Evolutionary conservation across 2,797 vertebrate species (phyloP), one percentile per base, ranked within the genome.

Genomic region (Sebastes aleutianus): DNA sequence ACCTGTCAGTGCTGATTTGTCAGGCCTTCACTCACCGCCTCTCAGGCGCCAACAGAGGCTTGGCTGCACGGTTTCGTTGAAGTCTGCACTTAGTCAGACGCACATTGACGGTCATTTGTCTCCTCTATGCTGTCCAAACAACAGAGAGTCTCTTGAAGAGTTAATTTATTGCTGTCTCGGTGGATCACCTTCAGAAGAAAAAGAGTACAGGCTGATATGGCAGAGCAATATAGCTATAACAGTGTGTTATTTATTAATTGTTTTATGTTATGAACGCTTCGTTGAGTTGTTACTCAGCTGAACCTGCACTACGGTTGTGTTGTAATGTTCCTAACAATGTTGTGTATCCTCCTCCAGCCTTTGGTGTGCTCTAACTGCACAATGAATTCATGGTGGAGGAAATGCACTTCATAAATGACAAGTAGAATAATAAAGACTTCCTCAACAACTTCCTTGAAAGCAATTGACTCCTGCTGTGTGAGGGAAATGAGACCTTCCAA

Each of bases 1-100:
- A 89, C 14, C 84, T 87, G 93, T 91, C 92, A 47, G 72, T 2
- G 43, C 63, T 5, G 65, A 86, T 93, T 86, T 91, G 90, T 90
- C 87, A 64, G 88, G 80, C 76, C 81, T 85, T 91, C 91, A 88
- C 76, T 93, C 92, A 88, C 8, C 36, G 31, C 31, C 84, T 85
- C 43, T 53, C 0, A 76, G 88, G 85, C 72, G 85, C 79, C 86
- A 31, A 36, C 67, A 57, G 81, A 86, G 85, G 88, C 85, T 54
- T 34, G 74, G 85, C 80, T 64, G 66, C 76, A 61, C 74, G 36
- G 85, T 85, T 87, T 75, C 8, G 8, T 22, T 64, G 84, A 76
- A 81, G 82, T 77, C 87, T 83, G 71, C 64, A 18, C 78, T 90
- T 71, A 77, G 86, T 90, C 87, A 85, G 74, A 78, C 20, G n/a